A percentile compares a stretch with the other conserved stretches of the same genome.
Conservation (phyloP, 1,140 invertebrate genomes). For the Thaumetopoea pityocampa region DNA sequence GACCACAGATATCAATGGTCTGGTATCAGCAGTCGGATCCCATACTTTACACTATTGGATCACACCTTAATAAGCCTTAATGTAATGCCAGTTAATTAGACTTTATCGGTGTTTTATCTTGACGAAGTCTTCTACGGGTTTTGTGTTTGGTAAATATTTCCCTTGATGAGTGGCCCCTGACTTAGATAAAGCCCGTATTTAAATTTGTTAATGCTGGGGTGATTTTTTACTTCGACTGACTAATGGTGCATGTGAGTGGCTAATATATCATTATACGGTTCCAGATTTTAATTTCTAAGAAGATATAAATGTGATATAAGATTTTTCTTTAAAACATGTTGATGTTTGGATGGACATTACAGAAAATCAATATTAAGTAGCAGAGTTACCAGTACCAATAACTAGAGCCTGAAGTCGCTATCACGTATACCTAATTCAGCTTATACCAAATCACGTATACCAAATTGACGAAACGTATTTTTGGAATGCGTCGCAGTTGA, state of each 20-base stretch:
- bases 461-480: too few species aligned
- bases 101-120: slow-evolving; percentile 54
- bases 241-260: slow-evolving; percentile 23
- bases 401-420: too few species aligned
- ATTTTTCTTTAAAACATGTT: too few species aligned
- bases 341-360: too few species aligned
- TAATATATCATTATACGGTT: slow-evolving; percentile 28
- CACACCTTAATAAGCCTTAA: slow-evolving; percentile 25
- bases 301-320: too few species aligned
- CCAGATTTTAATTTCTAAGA: too few species aligned
- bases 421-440: too few species aligned
- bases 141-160: slow-evolving; percentile 65
- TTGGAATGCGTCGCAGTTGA: too few species aligned
- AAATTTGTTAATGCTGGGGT: slow-evolving; percentile 27
- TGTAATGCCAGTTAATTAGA: slow-evolving; percentile 50
- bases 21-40: too few species aligned
- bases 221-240: slow-evolving; percentile 11
- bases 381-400: too few species aligned
- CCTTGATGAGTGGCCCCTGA: slow-evolving; percentile 39
- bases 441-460: too few species aligned
- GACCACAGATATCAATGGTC: slow-evolving; percentile 4
- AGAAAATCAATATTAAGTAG: too few species aligned
- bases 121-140: slow-evolving; percentile 38
- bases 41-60: slow-evolving; percentile 11
- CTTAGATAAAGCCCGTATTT: slow-evolving; percentile 31